Evolutionary conservation across 2,113 vertebrate genomes (phyloP).

Genomic region (Coryphaenoides rupestris): DNA sequence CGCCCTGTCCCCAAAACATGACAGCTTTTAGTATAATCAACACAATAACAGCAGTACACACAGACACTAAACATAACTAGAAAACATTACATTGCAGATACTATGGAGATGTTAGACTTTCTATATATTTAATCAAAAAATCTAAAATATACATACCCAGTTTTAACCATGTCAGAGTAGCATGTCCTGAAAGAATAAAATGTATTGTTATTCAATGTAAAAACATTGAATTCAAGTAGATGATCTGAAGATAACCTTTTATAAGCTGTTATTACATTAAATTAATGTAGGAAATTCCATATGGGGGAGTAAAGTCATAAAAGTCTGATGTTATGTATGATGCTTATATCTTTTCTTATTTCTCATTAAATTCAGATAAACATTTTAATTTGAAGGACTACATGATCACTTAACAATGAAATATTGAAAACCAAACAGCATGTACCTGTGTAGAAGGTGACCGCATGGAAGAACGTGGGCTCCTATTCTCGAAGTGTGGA

Average conservation of each 20-base stretch:
- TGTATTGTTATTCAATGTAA: no score
- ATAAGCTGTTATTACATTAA: no score
- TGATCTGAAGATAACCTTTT: no score
- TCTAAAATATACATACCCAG: slow-evolving; percentile 49
- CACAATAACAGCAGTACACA: no score
- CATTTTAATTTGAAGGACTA: neutral
- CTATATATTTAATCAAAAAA: neutral
- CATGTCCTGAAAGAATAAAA: slow-evolving; percentile 83
- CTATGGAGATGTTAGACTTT: neutral
- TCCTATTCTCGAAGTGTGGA: slow-evolving; percentile 89
- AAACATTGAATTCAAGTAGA: neutral
- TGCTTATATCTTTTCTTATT: no score
- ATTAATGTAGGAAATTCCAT: no score
- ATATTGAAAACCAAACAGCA: slow-evolving; percentile 13
- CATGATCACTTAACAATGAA: neutral
- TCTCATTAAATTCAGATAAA: neutral
- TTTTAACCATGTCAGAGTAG: slow-evolving; percentile 80
- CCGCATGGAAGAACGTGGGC: slow-evolving; percentile 89
- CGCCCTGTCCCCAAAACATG: slow-evolving; percentile 62
- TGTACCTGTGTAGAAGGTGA: slow-evolving; percentile 91
- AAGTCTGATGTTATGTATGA: no score
- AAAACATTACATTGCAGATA: neutral
- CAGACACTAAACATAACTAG: no score
- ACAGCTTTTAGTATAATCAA: neutral
- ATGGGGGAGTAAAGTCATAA: no score